Percentiles rank a stretch among this genome's conserved stretches.
phyloP scores from a whole-genome alignment of 2,797 vertebrate genomes.

The Esox masquinongy region DNA sequence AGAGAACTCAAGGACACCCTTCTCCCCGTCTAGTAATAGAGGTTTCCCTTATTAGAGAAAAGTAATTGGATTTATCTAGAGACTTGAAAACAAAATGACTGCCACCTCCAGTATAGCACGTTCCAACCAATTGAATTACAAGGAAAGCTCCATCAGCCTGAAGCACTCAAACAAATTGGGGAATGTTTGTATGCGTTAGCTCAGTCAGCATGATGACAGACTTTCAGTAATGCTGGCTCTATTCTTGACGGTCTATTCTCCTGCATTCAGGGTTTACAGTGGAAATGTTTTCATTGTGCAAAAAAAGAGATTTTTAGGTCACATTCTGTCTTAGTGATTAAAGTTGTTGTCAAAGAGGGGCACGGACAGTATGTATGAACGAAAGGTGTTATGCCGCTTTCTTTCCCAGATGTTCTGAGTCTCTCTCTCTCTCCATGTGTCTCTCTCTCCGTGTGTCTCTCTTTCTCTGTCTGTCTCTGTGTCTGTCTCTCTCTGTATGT shows the following conservation, averaged over 20 bases:
- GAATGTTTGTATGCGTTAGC: background rate
- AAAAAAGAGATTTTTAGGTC: background rate
- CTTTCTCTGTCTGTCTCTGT: background rate
- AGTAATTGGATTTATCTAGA: conserved; percentile 1
- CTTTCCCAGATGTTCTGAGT: background rate
- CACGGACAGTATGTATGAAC: too few species aligned
- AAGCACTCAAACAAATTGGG: conserved; percentile 25
- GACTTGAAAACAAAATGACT: background rate
- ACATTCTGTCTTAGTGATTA: too few species aligned
- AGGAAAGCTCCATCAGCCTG: background rate
- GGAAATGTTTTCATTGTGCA: background rate
- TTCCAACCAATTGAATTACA: conserved; percentile 6
- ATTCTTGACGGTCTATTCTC: background rate
- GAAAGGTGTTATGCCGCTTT: background rate
- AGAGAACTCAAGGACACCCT: background rate
- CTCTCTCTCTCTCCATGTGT: background rate
- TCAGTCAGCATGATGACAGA: background rate
- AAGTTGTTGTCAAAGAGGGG: too few species aligned
- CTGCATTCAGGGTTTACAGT: background rate
- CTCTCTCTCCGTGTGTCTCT: background rate
- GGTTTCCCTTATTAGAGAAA: conserved; percentile 3
- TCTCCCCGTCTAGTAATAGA: background rate
- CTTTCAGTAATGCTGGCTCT: background rate
- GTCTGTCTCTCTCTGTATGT: background rate
- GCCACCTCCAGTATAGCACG: background rate